Percentiles rank a stretch among this genome's conserved stretches.
phyloP scores from a whole-genome alignment of 2,888 invertebrate genomes.

The Cenopis cana region DNA sequence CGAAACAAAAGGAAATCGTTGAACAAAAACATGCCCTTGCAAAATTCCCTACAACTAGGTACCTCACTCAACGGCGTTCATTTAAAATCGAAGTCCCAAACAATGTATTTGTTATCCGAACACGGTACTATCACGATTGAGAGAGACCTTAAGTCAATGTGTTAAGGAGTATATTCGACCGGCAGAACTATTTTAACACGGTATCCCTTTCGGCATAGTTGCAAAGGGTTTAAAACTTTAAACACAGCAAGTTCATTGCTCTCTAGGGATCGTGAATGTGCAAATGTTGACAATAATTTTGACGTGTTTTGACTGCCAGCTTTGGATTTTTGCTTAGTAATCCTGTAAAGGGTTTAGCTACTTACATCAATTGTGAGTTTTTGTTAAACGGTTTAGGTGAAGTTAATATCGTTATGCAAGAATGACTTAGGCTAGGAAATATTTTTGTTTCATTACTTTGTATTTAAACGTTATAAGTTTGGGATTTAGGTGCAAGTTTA shows the following conservation, averaged over 20 bases:
- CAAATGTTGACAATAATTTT: constrained; percentile 70
- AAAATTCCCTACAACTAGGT: constrained; percentile 14
- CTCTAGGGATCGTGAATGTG: constrained; percentile 67
- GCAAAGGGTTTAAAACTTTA: constrained; percentile 65
- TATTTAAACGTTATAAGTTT: too few relatives aligned
- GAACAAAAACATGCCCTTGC: not conserved
- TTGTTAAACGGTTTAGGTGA: constrained; percentile 32
- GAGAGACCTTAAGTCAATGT: not conserved
- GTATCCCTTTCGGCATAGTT: constrained; percentile 65
- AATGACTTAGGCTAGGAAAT: not conserved
- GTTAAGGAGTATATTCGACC: not conserved
- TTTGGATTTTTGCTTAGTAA: constrained; percentile 71
- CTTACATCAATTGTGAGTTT: constrained; percentile 66
- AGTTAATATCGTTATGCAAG: constrained; percentile 8
- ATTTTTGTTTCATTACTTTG: too few relatives aligned
- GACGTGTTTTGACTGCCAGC: constrained; percentile 76
- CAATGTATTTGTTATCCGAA: constrained; percentile 7
- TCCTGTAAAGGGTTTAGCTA: constrained; percentile 63
- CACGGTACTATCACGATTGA: not conserved
- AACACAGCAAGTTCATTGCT: constrained; percentile 61
- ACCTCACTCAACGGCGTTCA: constrained; percentile 4
- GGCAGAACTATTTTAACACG: constrained; percentile 59
- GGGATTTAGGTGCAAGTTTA: too few relatives aligned
- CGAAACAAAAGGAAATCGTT: constrained; percentile 8
- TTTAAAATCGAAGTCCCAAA: constrained; percentile 19